Percentiles rank a stretch among this genome's conserved stretches.
phyloP scores from a whole-genome alignment of 2,113 vertebrate species.

The Xerus inauris region DNA sequence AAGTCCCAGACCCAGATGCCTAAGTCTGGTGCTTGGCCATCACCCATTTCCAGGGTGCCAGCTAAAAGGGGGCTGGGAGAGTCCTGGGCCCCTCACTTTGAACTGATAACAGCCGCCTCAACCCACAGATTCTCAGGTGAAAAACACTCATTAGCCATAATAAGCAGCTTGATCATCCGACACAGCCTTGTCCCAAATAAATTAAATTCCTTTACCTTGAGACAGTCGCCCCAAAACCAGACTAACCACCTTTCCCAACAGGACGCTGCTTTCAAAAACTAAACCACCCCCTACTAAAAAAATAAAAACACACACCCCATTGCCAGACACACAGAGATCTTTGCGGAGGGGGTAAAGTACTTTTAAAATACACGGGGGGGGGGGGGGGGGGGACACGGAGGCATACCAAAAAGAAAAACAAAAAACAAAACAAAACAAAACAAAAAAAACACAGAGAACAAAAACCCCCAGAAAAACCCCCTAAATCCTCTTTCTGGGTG shows the following conservation, averaged over 20 bases:
- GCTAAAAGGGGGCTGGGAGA: constrained; percentile 43
- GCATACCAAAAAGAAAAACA: constrained; percentile 52
- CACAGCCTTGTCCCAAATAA: constrained; percentile 92
- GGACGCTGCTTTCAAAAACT: constrained; percentile 84
- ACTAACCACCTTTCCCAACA: constrained; percentile 87
- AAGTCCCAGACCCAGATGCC: background rate
- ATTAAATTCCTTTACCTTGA: constrained; percentile 92
- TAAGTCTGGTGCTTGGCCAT: background rate
- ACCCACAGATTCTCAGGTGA: constrained; percentile 86
- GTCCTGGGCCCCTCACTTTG: constrained; percentile 76
- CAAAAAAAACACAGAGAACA: constrained; percentile 74
- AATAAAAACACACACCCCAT: constrained; percentile 85
- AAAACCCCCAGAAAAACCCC: constrained; percentile 85
- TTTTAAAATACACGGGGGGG: background rate
- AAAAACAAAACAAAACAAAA: background rate
- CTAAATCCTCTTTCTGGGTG: constrained; percentile 81
- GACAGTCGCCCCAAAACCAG: constrained; percentile 87
- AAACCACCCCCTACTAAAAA: constrained; percentile 82
- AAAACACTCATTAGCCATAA: constrained; percentile 89
- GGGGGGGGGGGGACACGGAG: no score
- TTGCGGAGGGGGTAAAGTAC: background rate
- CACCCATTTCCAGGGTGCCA: background rate
- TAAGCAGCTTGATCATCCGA: constrained; percentile 88
- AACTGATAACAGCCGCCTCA: constrained; percentile 86
- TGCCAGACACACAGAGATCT: constrained; percentile 74